These are phyloP conservation scores for Brachionus asplanchnoidis DNA, from an alignment of 1,140 invertebrate genomes.

Conservation along the genomic window DNA sequence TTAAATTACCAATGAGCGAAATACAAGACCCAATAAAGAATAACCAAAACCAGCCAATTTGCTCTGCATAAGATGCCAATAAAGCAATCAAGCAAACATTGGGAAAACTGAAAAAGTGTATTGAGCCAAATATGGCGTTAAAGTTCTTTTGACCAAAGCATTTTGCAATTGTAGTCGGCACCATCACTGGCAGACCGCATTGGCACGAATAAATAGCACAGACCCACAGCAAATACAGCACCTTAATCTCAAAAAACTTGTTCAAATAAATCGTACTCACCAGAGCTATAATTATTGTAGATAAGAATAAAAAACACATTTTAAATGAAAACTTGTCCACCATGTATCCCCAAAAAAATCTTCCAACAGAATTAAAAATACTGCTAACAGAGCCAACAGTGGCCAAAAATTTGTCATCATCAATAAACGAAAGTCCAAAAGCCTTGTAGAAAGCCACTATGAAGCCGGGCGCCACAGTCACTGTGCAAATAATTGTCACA, in stretches of 20 bases:
- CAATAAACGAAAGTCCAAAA: constrained; percentile 47
- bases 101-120: neutral
- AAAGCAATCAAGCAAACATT: neutral
- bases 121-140: constrained; percentile 8
- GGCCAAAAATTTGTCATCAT: constrained; percentile 46
- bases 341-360: constrained; percentile 46
- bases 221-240: neutral
- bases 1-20: neutral
- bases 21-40: constrained; percentile 18
- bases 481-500: constrained; percentile 38
- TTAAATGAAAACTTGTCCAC: constrained; percentile 44
- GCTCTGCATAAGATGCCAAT: neutral
- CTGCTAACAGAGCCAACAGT: constrained; percentile 48
- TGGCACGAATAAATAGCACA: neutral
- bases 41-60: constrained; percentile 7
- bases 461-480: neutral
- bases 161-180: constrained; percentile 8
- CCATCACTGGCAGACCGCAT: neutral
- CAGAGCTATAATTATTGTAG: neutral
- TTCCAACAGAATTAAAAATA: constrained; percentile 45
- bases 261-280: constrained; percentile 2
- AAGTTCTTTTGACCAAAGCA: constrained; percentile 33
- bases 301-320: constrained; percentile 15
- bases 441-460: constrained; percentile 44
- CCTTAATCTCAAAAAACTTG: neutral